Evolutionary conservation across 1,140 invertebrate genomes (phyloP).

Genomic region (Tetragonula clypearis): DNA sequence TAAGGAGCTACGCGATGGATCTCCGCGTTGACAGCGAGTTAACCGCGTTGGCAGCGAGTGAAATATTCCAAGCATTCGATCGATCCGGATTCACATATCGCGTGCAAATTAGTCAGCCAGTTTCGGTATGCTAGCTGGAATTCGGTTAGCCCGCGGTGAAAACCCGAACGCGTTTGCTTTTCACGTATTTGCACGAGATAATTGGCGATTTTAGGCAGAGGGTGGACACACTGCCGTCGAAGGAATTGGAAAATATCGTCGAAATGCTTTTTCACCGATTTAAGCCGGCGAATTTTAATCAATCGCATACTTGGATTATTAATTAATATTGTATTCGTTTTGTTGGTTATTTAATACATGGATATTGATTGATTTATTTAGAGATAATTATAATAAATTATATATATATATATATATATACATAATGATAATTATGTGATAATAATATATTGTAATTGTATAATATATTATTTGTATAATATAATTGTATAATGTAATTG

Average conservation of each 20-base stretch:
- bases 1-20: neutral
- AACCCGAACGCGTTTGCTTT: neutral
- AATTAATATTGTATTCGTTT: too few species aligned
- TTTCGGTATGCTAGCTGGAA: slow-evolving; percentile 14
- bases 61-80: slow-evolving; percentile 1
- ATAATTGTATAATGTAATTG: too few species aligned
- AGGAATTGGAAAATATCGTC: neutral
- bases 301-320: too few species aligned
- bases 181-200: neutral
- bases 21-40: neutral
- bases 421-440: too few species aligned
- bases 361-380: too few species aligned
- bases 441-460: too few species aligned
- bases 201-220: neutral
- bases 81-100: neutral
- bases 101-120: neutral
- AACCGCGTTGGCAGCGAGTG: neutral
- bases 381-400: too few species aligned
- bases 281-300: neutral
- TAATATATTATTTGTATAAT: neutral
- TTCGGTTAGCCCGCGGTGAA: neutral
- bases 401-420: too few species aligned
- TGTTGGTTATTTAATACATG: too few species aligned
- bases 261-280: neutral
- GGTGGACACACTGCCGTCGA: neutral